Conservation (phyloP, 2,888 invertebrate genomes). For the Ypsolopha sequella region DNA sequence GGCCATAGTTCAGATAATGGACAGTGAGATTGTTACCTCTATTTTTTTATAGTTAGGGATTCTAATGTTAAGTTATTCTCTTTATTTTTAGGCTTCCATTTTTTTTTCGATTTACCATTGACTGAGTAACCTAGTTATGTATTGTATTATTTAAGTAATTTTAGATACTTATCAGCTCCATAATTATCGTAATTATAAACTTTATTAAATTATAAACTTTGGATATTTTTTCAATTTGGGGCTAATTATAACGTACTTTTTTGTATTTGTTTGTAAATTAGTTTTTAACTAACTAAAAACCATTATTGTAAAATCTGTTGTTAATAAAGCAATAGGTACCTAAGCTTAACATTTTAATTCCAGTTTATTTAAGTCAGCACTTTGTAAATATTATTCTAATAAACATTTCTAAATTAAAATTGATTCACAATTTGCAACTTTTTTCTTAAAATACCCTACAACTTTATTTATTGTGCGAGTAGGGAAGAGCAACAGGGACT, state of each 20-base stretch:
- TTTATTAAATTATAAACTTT: too few species aligned
- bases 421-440: neutral
- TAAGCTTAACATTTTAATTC: too few species aligned
- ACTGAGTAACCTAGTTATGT: neutral
- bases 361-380: neutral
- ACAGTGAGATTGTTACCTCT: neutral
- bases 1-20: neutral
- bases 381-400: neutral
- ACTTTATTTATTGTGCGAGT: too few species aligned
- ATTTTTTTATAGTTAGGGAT: neutral
- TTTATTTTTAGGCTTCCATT: conserved; percentile 1
- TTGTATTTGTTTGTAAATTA: too few species aligned
- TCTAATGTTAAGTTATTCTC: neutral
- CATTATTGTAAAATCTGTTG: neutral
- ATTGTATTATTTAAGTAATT: neutral
- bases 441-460: too few species aligned
- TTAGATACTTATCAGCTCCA: too few species aligned
- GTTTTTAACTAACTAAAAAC: neutral
- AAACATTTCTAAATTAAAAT: conserved; percentile 3
- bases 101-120: neutral
- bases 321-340: neutral
- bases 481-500: too few species aligned
- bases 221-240: too few species aligned
- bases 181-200: too few species aligned
- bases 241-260: too few species aligned